These are phyloP conservation scores for Heliangelus exortis DNA, from an alignment of 2,797 vertebrate genomes.

Conservation along the genomic window DNA sequence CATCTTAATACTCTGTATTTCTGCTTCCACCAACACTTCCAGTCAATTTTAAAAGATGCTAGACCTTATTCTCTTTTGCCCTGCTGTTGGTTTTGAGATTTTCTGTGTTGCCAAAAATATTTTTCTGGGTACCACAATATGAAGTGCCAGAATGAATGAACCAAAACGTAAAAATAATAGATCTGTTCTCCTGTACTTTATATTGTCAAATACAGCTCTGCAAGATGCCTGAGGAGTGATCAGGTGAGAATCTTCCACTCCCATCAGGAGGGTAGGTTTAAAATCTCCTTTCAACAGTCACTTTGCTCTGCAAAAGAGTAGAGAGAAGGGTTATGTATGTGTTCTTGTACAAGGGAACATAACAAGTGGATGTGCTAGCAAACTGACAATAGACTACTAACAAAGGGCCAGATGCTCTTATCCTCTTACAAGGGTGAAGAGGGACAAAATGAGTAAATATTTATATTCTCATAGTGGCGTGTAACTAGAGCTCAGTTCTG, in stretches of 20 bases:
- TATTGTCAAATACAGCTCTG: neutral
- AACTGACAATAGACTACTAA: neutral
- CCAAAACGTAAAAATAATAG: neutral
- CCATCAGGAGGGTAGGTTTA: neutral
- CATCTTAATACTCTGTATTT: neutral
- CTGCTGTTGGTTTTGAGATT: neutral
- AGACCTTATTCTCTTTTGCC: neutral
- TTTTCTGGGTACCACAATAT: neutral
- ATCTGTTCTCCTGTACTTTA: neutral
- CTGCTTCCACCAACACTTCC: neutral
- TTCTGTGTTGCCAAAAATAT: neutral
- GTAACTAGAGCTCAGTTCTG: constrained; percentile 35
- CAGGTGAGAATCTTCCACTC: neutral
- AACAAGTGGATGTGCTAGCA: constrained; percentile 13
- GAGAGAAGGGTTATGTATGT: neutral
- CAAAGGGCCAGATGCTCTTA: constrained; percentile 54
- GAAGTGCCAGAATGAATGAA: neutral
- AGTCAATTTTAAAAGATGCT: neutral
- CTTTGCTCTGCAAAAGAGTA: neutral
- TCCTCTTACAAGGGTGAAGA: constrained; percentile 32
- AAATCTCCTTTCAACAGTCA: neutral
- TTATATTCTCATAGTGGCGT: constrained; percentile 14
- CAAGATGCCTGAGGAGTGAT: neutral
- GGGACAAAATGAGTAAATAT: constrained; percentile 53
- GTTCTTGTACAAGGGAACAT: neutral